These are phyloP conservation scores for Elaphurus davidianus DNA, from an alignment of 2,113 vertebrate species.

Conservation along the genomic window DNA sequence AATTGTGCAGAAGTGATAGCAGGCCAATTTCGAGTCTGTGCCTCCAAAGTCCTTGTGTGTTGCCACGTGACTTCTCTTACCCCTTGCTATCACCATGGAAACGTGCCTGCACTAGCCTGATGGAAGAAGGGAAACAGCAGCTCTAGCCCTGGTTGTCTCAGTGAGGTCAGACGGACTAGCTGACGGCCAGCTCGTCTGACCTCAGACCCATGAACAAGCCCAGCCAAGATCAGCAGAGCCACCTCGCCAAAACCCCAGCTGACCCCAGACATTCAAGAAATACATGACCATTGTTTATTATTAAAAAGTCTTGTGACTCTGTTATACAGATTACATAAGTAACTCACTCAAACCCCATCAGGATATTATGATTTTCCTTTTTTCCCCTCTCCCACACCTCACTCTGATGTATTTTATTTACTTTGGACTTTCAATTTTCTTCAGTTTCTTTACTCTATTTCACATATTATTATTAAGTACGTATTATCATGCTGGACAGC, in stretches of 20 bases:
- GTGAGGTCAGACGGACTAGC: not conserved
- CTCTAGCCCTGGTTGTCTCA: not conserved
- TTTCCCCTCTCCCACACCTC: not conserved
- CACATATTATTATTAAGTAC: not conserved
- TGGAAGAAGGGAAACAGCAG: not conserved
- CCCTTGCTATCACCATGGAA: not conserved
- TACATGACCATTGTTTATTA: not conserved
- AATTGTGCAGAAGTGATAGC: not conserved
- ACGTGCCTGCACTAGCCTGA: not conserved
- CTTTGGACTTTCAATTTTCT: not conserved
- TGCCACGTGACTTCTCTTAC: not conserved
- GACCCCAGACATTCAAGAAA: not conserved
- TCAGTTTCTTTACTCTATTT: not conserved
- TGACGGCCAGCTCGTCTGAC: not conserved
- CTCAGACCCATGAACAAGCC: not conserved
- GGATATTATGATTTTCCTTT: not conserved
- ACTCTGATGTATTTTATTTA: not conserved
- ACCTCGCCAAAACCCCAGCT: not conserved
- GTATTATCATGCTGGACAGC: not conserved
- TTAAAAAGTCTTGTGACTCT: not conserved
- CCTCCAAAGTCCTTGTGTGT: not conserved
- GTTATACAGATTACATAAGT: not conserved
- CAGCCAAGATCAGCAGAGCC: not conserved
- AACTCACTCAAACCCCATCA: not conserved
- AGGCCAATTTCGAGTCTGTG: not conserved